phyloP scores from a whole-genome alignment of 1,140 invertebrate genomes.

The Elysia chlorotica region DNA sequence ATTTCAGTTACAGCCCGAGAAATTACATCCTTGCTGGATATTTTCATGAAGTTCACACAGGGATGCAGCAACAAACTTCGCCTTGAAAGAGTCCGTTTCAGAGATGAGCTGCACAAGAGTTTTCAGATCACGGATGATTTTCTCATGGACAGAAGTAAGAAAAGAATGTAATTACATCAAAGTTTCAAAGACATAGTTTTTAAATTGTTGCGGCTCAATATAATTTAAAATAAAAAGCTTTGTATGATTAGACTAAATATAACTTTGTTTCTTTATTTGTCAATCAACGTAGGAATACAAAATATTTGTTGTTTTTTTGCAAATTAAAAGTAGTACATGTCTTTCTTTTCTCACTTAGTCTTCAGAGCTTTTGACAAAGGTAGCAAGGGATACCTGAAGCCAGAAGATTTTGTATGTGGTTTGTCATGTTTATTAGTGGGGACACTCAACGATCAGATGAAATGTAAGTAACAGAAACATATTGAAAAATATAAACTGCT shows the following conservation, averaged over 20 bases:
- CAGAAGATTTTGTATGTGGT: constrained; percentile 74
- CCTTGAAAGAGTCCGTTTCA: constrained; percentile 64
- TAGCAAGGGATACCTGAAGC: constrained; percentile 69
- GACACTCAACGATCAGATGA: constrained; percentile 71
- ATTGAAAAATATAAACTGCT: no score
- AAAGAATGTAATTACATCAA: background rate
- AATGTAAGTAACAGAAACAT: constrained; percentile 75
- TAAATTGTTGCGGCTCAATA: no score
- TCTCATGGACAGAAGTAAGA: constrained; percentile 75
- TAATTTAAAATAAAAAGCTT: no score
- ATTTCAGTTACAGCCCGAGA: constrained; percentile 13
- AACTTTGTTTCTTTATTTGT: no score
- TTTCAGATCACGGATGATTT: constrained; percentile 88
- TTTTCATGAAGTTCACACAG: constrained; percentile 6
- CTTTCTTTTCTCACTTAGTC: constrained; percentile 58
- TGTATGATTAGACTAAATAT: no score
- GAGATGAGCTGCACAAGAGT: constrained; percentile 82
- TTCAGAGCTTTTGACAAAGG: constrained; percentile 85
- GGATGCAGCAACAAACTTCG: constrained; percentile 1
- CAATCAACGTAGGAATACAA: no score
- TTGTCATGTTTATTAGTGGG: constrained; percentile 80
- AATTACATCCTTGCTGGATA: background rate
- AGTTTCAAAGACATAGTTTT: background rate
- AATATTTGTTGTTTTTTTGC: background rate
- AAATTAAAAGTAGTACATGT: background rate